Conservation (phyloP, 2,797 vertebrate species). For the Uromys caudimaculatus region DNA sequence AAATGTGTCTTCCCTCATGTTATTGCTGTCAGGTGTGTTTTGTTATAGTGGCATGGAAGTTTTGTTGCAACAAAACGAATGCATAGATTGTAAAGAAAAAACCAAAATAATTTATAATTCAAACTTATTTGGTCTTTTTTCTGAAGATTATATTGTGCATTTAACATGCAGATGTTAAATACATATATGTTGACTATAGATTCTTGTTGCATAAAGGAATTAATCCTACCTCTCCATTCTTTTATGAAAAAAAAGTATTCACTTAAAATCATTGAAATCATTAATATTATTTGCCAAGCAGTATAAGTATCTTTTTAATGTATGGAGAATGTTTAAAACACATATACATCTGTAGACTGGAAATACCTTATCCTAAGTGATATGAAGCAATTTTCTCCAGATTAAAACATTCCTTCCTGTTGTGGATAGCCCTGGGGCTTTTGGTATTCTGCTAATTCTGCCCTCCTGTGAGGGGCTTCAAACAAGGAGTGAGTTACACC, state of each 20-base stretch:
- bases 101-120: not conserved
- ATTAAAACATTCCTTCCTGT: not conserved
- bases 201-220: not conserved
- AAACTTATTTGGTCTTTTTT: not conserved
- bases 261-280: not conserved
- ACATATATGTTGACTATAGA: not conserved
- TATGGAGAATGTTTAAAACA: not conserved
- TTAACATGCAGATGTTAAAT: not conserved
- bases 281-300: not conserved
- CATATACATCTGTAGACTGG: not conserved
- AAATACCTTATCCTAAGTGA: not conserved
- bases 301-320: not conserved
- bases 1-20: not conserved
- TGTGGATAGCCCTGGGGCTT: too few relatives aligned
- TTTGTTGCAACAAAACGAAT: not conserved
- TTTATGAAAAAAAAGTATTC: not conserved
- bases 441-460: too few relatives aligned
- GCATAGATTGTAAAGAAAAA: slow-evolving; percentile 36
- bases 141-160: not conserved
- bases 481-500: too few relatives aligned
- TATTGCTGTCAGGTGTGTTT: not conserved
- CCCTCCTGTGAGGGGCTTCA: too few relatives aligned
- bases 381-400: not conserved
- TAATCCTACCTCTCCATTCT: not conserved
- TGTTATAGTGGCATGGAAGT: not conserved